Percentiles rank a stretch among this genome's conserved stretches.
Conservation (phyloP, 2,797 vertebrate species). For the Micropoecilia bifurca region DNA sequence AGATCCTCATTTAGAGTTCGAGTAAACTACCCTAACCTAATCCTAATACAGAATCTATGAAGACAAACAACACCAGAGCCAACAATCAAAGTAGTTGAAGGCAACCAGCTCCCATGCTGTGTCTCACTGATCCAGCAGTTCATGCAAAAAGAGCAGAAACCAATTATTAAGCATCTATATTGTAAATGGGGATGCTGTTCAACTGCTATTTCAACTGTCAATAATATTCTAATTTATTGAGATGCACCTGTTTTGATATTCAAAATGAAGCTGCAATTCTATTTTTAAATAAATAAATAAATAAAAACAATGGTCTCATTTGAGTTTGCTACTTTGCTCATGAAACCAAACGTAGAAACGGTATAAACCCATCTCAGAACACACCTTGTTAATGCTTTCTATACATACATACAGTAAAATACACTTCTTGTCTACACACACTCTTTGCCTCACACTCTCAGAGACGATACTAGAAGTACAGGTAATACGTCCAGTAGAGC, state of each 20-base stretch:
- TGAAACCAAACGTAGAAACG: constrained; percentile 40
- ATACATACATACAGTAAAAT: constrained; percentile 63
- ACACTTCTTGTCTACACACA: constrained; percentile 51
- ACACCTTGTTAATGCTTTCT: constrained; percentile 45
- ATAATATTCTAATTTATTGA: not conserved
- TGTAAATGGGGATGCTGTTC: not conserved
- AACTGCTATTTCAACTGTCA: not conserved
- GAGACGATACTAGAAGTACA: constrained; percentile 85
- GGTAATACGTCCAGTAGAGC: constrained; percentile 92
- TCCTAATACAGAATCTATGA: not conserved
- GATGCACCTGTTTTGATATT: not conserved
- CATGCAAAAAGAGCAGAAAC: not conserved
- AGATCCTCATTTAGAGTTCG: not conserved
- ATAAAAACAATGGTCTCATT: constrained; percentile 9
- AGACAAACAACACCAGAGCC: not conserved
- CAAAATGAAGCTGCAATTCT: constrained; percentile 39
- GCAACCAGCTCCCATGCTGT: too few relatives aligned
- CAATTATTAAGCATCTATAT: not conserved
- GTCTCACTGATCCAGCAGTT: not conserved
- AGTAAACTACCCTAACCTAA: not conserved
- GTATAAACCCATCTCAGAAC: constrained; percentile 42
- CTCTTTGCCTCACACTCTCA: constrained; percentile 37
- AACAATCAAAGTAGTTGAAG: too few relatives aligned
- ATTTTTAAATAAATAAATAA: not conserved
- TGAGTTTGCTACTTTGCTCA: constrained; percentile 26